Evolutionary conservation across 2,888 invertebrate genomes (phyloP), one percentile per base, ranked within the genome.

Genomic region (Cenopis cana): DNA sequence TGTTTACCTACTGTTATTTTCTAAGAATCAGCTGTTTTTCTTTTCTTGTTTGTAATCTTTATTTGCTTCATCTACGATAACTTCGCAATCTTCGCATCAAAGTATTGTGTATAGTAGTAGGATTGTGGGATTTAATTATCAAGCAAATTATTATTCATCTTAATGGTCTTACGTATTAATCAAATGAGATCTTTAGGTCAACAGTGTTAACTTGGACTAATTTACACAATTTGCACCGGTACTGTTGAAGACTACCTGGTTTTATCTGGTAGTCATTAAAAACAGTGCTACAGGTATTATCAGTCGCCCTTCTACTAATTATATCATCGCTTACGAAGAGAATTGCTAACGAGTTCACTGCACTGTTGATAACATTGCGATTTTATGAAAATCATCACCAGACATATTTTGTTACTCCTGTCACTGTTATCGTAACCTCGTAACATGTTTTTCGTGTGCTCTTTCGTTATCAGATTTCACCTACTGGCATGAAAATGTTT

Each of bases 401-500:
- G 54, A 50, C 68, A 65, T 70, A 61, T 61, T 73, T 68, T 74
- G 73, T 70, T 66, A 75, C 76, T 78, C 76, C 76, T 76, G 73
- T 74, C 70, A 68, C 76, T 79, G 73, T 78, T 82, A 79, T 79
- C 78, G 73, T 74, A 78, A 72, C 82, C 78, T 75, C 77, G 78
- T 83, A 80, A 82, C 82, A 81, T 82, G 81, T 81, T 83, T 87
- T 85, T 85, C 78, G 74, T 81, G 79, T 76, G 78, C 81, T 78
- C 74, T 79, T 77, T 80, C 77, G 76, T 86, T 90, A 89, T 91
- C 90, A 85, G 78, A 82, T 83, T 88, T 82, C 41, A 85, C 89
- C 86, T 76, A 89, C 85, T 89, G 79, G 87, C 86, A 87, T 82
- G 78, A 81, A 85, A 84, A 82, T 80, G 77, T 83, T 79, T 76